phyloP scores from a whole-genome alignment of 2,888 invertebrate species.

The Apoderus coryli region DNA sequence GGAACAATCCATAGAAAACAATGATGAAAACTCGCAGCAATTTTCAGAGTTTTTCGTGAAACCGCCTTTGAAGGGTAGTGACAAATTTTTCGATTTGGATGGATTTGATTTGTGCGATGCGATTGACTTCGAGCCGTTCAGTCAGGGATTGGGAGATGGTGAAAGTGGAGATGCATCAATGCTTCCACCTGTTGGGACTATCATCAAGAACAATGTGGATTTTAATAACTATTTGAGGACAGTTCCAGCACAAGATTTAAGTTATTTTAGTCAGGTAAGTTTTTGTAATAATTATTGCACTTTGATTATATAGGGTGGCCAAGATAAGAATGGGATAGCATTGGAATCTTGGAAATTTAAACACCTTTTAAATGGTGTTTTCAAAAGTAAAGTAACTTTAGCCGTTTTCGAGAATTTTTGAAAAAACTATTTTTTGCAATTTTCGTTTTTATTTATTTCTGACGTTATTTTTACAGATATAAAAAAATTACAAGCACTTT shows the following conservation, averaged over 20 bases:
- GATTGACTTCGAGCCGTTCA: slow-evolving; percentile 20
- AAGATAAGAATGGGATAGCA: no score
- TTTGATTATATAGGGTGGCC: no score
- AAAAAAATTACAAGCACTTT: no score
- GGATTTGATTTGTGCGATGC: slow-evolving; percentile 25
- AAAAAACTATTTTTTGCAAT: no score
- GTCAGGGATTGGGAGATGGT: slow-evolving; percentile 17
- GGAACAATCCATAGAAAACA: slow-evolving; percentile 15
- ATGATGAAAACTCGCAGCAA: slow-evolving; percentile 7
- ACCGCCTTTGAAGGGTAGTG: slow-evolving; percentile 16
- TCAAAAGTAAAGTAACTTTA: no score
- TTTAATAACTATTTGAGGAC: slow-evolving; percentile 27
- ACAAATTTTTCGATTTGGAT: slow-evolving; percentile 19
- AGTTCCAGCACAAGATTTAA: slow-evolving; percentile 20
- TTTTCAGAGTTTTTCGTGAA: slow-evolving; percentile 23
- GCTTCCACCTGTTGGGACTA: slow-evolving; percentile 25
- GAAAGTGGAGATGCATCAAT: slow-evolving; percentile 8
- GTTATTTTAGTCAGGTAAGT: slow-evolving; percentile 17
- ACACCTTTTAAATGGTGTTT: no score
- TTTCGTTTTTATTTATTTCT: no score
- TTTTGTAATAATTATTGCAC: background rate
- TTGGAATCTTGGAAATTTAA: no score
- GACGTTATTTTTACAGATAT: no score
- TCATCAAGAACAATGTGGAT: slow-evolving; percentile 25
- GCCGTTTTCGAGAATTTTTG: no score